A percentile compares a stretch with the other conserved stretches of the same genome.
Conservation (phyloP, 2,113 vertebrate species). For the Mormyrus lacerda region DNA sequence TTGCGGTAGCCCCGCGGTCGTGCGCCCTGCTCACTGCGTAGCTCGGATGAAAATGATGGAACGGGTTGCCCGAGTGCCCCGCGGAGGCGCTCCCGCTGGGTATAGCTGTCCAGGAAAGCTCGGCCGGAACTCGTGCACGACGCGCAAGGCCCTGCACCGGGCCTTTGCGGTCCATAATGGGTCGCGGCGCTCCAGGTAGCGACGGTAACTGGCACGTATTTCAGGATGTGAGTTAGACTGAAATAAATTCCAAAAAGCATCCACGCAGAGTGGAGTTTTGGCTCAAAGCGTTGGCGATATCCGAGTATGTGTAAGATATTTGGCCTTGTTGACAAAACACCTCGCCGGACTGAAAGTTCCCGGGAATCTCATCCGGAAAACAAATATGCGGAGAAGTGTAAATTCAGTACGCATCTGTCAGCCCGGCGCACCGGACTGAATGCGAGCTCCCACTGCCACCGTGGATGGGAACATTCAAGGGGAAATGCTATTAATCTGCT, state of each 20-base stretch:
- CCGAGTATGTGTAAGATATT: not conserved
- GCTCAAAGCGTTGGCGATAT: not conserved
- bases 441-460: not conserved
- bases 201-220: not conserved
- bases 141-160: constrained; percentile 48
- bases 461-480: not conserved
- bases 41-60: not conserved
- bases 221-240: not conserved
- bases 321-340: not conserved
- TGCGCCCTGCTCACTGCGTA: not conserved
- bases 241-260: not conserved
- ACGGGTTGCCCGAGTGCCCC: not conserved
- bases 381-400: not conserved
- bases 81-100: constrained; percentile 1
- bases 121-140: constrained; percentile 32
- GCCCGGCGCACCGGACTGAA: not conserved
- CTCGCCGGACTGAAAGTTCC: not conserved
- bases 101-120: constrained; percentile 38
- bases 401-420: constrained; percentile 8
- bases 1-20: not conserved
- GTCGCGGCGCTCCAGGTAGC: not conserved
- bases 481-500: not conserved
- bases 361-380: constrained; percentile 6
- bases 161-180: constrained; percentile 38
- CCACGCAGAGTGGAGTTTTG: not conserved